Evolutionary conservation across 2,797 vertebrate genomes (phyloP).

Genomic region (Brachymystax lenok): DNA sequence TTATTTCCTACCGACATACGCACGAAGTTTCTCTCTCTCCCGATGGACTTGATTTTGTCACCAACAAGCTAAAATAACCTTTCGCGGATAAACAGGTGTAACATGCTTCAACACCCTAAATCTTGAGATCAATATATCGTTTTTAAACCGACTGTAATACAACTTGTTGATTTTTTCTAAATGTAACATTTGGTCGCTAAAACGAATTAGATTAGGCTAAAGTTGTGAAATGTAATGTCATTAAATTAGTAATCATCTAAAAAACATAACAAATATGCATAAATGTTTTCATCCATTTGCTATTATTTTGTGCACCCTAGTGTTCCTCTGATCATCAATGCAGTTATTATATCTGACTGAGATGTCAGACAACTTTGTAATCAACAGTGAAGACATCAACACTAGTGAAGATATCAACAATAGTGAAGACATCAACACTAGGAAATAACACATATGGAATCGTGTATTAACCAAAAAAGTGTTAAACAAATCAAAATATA

Average conservation of each 20-base stretch:
- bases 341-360: not conserved
- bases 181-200: not conserved
- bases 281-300: not conserved
- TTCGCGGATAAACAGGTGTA: no score
- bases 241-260: not conserved
- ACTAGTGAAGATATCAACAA: no score
- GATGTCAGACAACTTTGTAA: not conserved
- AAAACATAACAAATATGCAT: not conserved
- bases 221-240: not conserved
- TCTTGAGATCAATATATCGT: no score
- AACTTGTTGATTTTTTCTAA: not conserved
- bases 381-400: not conserved
- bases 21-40: not conserved
- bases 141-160: not conserved
- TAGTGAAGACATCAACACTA: no score
- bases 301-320: not conserved
- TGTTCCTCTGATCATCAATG: not conserved
- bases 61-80: not conserved
- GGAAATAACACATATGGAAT: no score
- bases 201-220: not conserved
- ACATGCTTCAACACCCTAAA: no score
- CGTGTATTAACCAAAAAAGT: no score
- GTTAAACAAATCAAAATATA: no score
- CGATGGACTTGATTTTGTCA: not conserved
- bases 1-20: not conserved